phyloP scores from a whole-genome alignment of 1,140 invertebrate genomes.

The Drosophila parabipectinata region DNA sequence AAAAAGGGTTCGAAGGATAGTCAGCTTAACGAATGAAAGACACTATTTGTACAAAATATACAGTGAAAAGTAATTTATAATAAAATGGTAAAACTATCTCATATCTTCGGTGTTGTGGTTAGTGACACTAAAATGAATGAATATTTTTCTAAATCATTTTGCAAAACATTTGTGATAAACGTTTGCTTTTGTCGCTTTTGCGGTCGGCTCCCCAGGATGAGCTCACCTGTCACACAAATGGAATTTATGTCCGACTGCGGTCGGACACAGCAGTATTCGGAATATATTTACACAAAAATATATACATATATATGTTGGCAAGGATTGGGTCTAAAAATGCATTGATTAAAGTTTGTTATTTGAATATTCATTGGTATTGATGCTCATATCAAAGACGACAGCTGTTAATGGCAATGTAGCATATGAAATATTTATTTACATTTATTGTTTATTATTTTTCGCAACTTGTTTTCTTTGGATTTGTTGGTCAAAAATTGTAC shows the following conservation, averaged over 20 bases:
- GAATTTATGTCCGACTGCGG: conserved; percentile 66
- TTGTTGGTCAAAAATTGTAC: conserved; percentile 31
- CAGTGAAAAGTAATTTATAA: neutral
- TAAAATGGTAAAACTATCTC: conserved; percentile 9
- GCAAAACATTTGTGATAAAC: conserved; percentile 37
- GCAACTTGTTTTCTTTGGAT: conserved; percentile 49
- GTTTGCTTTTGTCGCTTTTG: conserved; percentile 43
- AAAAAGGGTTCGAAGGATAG: neutral
- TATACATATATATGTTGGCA: neutral
- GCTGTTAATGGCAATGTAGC: conserved; percentile 46
- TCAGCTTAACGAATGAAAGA: too few species aligned
- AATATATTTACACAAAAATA: conserved; percentile 27
- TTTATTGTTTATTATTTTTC: conserved; percentile 51
- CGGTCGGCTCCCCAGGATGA: conserved; percentile 34
- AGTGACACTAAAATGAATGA: conserved; percentile 4
- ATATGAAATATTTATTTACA: conserved; percentile 52
- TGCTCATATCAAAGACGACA: conserved; percentile 25
- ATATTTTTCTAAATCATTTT: conserved; percentile 55
- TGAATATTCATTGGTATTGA: conserved; percentile 59
- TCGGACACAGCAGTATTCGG: conserved; percentile 20
- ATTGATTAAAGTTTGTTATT: conserved; percentile 65
- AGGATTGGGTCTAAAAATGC: conserved; percentile 25
- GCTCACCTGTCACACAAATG: conserved; percentile 58
- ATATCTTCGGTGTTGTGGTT: conserved; percentile 28
- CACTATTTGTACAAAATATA: too few species aligned